Percentiles rank a stretch among this genome's conserved stretches.
Evolutionary conservation across 1,140 invertebrate genomes (phyloP).

Genomic region (Platyscapa corneri): DNA sequence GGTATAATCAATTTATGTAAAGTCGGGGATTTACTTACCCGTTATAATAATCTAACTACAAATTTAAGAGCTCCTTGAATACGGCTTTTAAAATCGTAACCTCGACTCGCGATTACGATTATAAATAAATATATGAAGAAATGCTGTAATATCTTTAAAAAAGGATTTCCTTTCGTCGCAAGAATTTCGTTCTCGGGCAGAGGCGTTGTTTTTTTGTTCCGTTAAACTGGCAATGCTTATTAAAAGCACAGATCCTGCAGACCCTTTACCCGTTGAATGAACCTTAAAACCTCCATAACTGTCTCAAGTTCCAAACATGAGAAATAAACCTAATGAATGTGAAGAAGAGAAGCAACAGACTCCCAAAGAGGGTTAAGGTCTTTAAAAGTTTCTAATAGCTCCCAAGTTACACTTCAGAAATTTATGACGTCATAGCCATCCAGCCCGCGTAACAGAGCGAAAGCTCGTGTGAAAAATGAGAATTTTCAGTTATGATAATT

Average conservation of each 20-base stretch:
- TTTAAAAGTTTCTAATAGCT: background rate
- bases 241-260: background rate
- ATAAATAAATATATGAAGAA: background rate
- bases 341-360: background rate
- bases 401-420: background rate
- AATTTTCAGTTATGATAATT: background rate
- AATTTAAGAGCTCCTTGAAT: too few relatives aligned
- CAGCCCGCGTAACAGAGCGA: background rate
- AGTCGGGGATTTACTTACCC: too few relatives aligned
- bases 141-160: background rate
- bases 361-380: background rate
- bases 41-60: too few relatives aligned
- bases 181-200: background rate
- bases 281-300: background rate
- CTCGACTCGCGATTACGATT: too few relatives aligned
- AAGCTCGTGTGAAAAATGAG: background rate
- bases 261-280: background rate
- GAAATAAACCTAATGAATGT: conserved; percentile 1
- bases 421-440: background rate
- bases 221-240: background rate
- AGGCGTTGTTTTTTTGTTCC: background rate
- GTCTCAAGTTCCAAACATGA: background rate
- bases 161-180: background rate
- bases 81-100: too few relatives aligned
- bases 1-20: too few relatives aligned